These are phyloP conservation scores for Elegia similella DNA, from an alignment of 2,888 invertebrate genomes.

Conservation along the genomic window DNA sequence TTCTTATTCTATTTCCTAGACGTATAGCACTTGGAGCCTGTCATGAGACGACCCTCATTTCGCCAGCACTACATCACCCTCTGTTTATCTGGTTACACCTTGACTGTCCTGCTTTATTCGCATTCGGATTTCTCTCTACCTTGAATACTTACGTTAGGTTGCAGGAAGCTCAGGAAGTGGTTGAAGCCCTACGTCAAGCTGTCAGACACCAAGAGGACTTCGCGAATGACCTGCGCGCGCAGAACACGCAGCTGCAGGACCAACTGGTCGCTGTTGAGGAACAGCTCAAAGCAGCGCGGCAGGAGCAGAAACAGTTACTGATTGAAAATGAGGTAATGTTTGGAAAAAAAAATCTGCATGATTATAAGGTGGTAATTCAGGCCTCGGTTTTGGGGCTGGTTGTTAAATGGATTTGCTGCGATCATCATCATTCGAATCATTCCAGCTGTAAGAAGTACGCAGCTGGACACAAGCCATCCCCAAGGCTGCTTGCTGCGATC, in stretches of 20 bases:
- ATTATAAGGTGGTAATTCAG: no score
- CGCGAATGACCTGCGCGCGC: conserved; percentile 35
- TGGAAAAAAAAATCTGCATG: background rate
- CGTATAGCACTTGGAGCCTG: no score
- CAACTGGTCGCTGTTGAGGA: conserved; percentile 36
- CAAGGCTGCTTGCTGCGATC: background rate
- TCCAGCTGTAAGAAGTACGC: no score
- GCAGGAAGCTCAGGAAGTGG: conserved; percentile 34
- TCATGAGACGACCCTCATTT: no score
- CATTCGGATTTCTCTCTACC: no score
- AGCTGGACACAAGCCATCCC: no score
- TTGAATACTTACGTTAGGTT: conserved; percentile 28
- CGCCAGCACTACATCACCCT: no score
- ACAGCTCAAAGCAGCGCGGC: background rate
- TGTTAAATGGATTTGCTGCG: background rate
- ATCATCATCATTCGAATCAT: no score
- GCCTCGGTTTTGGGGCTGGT: no score
- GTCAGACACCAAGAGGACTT: conserved; percentile 41
- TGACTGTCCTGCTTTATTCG: no score
- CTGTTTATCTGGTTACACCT: no score
- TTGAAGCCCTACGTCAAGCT: conserved; percentile 38
- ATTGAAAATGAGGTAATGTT: background rate
- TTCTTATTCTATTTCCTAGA: no score
- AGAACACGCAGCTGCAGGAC: conserved; percentile 37
- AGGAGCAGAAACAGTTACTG: background rate